These are phyloP conservation scores for Cinclus mexicanus DNA, from an alignment of 2,113 vertebrate genomes.

Conservation along the genomic window DNA sequence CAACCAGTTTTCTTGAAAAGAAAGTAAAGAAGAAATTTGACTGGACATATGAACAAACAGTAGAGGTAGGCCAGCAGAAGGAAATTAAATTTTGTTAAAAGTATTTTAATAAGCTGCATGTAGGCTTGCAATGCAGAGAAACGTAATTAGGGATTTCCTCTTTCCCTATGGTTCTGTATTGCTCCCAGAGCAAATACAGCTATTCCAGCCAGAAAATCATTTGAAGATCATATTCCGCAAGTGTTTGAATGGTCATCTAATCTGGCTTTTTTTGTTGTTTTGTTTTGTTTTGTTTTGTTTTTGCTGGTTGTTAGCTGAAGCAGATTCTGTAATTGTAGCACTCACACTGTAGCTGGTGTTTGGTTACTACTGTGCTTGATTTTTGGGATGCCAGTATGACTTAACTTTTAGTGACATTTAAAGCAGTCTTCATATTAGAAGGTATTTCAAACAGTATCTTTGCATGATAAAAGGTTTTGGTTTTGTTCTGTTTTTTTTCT, in stretches of 20 bases:
- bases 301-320: not conserved
- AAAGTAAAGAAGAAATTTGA: constrained; percentile 99
- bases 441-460: not conserved
- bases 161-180: not conserved
- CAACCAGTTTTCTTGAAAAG: constrained; percentile 98
- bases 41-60: constrained; percentile 94
- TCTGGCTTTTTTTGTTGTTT: not conserved
- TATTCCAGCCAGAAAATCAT: not conserved
- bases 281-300: not conserved
- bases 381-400: not conserved
- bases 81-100: not conserved
- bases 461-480: not conserved
- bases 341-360: not conserved
- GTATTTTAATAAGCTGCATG: not conserved
- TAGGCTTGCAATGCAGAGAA: not conserved
- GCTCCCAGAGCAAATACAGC: not conserved
- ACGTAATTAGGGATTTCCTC: not conserved
- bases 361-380: not conserved
- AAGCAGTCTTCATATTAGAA: not conserved
- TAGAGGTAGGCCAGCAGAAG: constrained; percentile 83
- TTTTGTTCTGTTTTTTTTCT: not conserved
- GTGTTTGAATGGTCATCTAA: not conserved
- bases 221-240: not conserved
- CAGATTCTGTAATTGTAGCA: not conserved
- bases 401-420: not conserved